Evolutionary conservation across 2,888 invertebrate genomes (phyloP).

Genomic region (Cantharis rustica): DNA sequence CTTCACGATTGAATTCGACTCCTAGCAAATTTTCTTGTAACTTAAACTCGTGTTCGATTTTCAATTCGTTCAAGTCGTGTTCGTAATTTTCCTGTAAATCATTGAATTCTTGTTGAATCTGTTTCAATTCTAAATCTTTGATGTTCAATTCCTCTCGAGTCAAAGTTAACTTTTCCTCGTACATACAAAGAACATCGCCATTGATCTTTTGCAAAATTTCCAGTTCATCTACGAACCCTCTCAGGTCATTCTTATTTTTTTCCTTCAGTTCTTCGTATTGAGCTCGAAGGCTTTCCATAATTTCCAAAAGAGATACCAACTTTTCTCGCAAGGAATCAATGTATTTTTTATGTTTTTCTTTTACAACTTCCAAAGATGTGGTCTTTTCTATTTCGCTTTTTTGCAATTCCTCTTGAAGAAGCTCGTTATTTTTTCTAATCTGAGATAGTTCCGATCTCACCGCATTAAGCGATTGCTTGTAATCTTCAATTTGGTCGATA

Average conservation of each 20-base stretch:
- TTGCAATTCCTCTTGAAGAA: conserved; percentile 49
- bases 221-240: not conserved
- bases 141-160: not conserved
- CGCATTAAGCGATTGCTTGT: conserved; percentile 55
- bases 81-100: not conserved
- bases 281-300: conserved; percentile 32
- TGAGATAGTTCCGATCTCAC: conserved; percentile 54
- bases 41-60: conserved; percentile 41
- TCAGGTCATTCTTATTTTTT: conserved; percentile 19
- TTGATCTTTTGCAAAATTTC: not conserved
- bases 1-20: conserved; percentile 34
- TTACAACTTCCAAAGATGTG: not conserved
- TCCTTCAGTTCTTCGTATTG: conserved; percentile 24
- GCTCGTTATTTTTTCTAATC: conserved; percentile 50
- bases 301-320: not conserved
- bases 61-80: not conserved
- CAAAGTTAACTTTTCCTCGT: not conserved
- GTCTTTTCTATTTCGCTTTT: conserved; percentile 33
- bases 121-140: not conserved
- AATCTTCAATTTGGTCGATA: conserved; percentile 58
- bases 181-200: not conserved
- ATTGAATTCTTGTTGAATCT: not conserved
- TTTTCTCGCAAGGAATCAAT: conserved; percentile 15
- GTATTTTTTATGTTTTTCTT: conserved; percentile 29
- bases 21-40: conserved; percentile 43